These are phyloP conservation scores for Hycleus phaleratus DNA, from an alignment of 1,140 invertebrate genomes.

Conservation along the genomic window DNA sequence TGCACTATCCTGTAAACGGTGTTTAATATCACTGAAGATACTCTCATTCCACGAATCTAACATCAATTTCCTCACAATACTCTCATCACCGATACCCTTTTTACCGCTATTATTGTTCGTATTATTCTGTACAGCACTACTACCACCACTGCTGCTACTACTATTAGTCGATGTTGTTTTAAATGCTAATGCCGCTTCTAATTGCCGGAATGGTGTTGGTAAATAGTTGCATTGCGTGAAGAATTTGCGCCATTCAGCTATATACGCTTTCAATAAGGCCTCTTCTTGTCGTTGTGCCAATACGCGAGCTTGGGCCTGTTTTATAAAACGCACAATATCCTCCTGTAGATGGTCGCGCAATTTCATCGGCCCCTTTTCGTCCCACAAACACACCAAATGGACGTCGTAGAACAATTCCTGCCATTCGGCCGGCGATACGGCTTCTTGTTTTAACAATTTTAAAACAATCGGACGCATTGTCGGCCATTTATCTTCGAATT, in stretches of 20 bases:
- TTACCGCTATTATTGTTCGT: slow-evolving; percentile 26
- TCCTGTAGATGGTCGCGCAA: slow-evolving; percentile 82
- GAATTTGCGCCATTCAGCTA: slow-evolving; percentile 95
- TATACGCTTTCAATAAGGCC: slow-evolving; percentile 91
- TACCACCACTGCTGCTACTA: slow-evolving; percentile 47
- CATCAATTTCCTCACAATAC: slow-evolving; percentile 90
- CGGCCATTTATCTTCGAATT: slow-evolving; percentile 94
- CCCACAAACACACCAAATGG: slow-evolving; percentile 91
- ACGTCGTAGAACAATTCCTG: slow-evolving; percentile 95
- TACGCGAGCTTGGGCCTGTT: slow-evolving; percentile 84
- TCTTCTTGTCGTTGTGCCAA: slow-evolving; percentile 88
- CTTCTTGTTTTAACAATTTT: slow-evolving; percentile 86
- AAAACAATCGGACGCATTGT: slow-evolving; percentile 87
- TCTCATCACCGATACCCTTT: slow-evolving; percentile 65
- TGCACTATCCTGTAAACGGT: slow-evolving; percentile 88
- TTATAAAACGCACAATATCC: slow-evolving; percentile 92
- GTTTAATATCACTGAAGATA: slow-evolving; percentile 94
- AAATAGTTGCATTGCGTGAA: slow-evolving; percentile 96
- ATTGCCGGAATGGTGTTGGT: slow-evolving; percentile 89
- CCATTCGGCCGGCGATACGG: slow-evolving; percentile 91
- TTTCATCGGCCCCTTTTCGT: slow-evolving; percentile 87
- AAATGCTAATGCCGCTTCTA: slow-evolving; percentile 65
- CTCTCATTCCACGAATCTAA: slow-evolving; percentile 96
- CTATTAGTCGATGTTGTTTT: slow-evolving; percentile 48
- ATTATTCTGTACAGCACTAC: slow-evolving; percentile 37